Evolutionary conservation across 1,140 invertebrate genomes (phyloP).

Genomic region (Drosophila nigromelanica): DNA sequence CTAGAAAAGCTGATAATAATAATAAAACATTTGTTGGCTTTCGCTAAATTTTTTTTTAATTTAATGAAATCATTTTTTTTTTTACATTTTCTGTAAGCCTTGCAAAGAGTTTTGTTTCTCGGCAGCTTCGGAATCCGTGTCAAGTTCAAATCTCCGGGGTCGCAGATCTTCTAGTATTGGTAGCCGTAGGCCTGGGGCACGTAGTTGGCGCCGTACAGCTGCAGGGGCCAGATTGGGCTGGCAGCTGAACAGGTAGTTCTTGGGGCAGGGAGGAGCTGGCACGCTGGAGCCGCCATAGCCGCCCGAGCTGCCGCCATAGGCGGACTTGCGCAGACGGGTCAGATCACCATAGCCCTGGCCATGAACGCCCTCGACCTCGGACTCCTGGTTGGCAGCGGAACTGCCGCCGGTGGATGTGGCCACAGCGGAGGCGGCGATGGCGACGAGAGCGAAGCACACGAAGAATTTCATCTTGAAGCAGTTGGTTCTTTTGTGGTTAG

Average conservation of each 20-base stretch:
- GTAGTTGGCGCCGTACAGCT: constrained; percentile 53
- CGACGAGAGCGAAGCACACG: constrained; percentile 69
- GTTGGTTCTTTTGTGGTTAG: constrained; percentile 44
- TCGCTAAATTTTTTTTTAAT: constrained; percentile 30
- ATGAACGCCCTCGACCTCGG: constrained; percentile 46
- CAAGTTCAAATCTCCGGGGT: constrained; percentile 20
- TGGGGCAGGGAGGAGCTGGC: constrained; percentile 72
- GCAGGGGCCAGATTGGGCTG: constrained; percentile 75
- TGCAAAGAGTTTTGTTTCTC: constrained; percentile 34
- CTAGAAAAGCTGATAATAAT: neutral
- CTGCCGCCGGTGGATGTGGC: constrained; percentile 51
- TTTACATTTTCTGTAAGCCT: constrained; percentile 39
- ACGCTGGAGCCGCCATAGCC: constrained; percentile 66
- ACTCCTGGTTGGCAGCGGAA: constrained; percentile 43
- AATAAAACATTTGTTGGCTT: constrained; percentile 21
- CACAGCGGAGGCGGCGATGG: constrained; percentile 57
- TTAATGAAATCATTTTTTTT: constrained; percentile 55
- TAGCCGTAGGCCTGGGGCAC: constrained; percentile 56
- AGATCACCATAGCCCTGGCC: constrained; percentile 60
- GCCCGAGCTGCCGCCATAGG: constrained; percentile 68
- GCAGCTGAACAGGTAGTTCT: constrained; percentile 81
- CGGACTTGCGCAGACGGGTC: constrained; percentile 73
- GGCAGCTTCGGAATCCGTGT: constrained; percentile 21
- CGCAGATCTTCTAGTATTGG: constrained; percentile 50
- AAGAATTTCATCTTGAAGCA: constrained; percentile 74